phyloP scores from a whole-genome alignment of 2,797 vertebrate species.

The Phoxinus dragarum region DNA sequence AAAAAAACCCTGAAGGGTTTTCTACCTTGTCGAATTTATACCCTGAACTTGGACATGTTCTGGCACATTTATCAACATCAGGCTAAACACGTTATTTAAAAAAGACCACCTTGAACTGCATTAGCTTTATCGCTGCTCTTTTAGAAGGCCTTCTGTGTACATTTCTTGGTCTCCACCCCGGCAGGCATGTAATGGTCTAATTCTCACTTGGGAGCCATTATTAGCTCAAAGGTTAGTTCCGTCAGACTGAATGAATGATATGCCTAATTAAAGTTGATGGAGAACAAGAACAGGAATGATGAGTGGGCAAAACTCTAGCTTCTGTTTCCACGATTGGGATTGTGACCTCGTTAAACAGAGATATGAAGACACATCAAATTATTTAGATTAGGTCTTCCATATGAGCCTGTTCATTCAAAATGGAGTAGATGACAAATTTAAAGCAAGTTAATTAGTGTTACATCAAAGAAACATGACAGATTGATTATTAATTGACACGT shows the following conservation, averaged over 20 bases:
- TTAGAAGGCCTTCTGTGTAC: conserved; percentile 11
- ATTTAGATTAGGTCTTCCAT: conserved; percentile 20
- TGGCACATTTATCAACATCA: not conserved
- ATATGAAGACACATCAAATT: not conserved
- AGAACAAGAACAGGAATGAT: conserved; percentile 40
- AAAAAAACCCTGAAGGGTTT: not conserved
- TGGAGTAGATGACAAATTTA: not conserved
- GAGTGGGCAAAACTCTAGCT: conserved; percentile 41
- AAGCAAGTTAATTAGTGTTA: conserved; percentile 12
- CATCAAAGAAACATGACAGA: not conserved
- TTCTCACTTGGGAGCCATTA: conserved; percentile 47
- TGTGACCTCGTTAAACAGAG: conserved; percentile 9
- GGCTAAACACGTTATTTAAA: not conserved
- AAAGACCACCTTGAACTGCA: not conserved
- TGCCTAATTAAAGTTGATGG: conserved; percentile 56
- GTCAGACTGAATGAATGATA: conserved; percentile 49
- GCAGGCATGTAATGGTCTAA: conserved; percentile 54
- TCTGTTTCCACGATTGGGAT: conserved; percentile 23
- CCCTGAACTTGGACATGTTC: not conserved
- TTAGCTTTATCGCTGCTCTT: conserved; percentile 9
- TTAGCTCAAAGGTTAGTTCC: conserved; percentile 58
- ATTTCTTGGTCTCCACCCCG: conserved; percentile 31
- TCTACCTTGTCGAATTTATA: not conserved
- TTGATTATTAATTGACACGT: not conserved
- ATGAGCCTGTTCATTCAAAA: not conserved